Base-by-base conservation (phyloP, 2,113 vertebrate genomes). In the Triplophysa tibetana region DNA sequence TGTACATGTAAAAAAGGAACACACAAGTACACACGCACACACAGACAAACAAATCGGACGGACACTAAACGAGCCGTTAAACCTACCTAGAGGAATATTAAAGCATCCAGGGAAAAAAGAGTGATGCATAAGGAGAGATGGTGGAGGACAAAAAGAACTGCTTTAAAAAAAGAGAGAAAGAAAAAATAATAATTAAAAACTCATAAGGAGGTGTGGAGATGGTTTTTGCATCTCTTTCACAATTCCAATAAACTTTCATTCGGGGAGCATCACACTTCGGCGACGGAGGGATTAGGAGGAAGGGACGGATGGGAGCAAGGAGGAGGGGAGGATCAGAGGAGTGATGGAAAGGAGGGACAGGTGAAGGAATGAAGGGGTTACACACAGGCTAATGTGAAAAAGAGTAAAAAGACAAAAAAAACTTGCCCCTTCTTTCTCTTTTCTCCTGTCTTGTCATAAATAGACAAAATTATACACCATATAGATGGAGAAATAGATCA, bases 401-500 rank as follows among this genome's bases (percentile, higher is more conserved):
- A 66, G 76, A 78, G 58, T 33, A 82, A 85, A 82, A 38, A 38
- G 33, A 38, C 33, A 38, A 80, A 70, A 24, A 80, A 86, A 81
- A 77, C 85, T 87, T 88, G 81, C 85, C 81, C 86, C 80, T 84
- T 90, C 84, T 82, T 85, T 87, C 81, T 88, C 64, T 77, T 83
- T 65, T 74, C 84, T 76, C 74, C 83, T 85, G 81, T 85, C 85
- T 88, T 77, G 83, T 94, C 92, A 93, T 90, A 89, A 82, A 90
- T 88, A 92, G 82, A 90, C 73, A 76, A 92, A 93, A 93, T 94
- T 93, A 85, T 93, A 92, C 82, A 93, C 87, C 86, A 93, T 81
- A 85, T 93, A 93, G 83, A 94, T 93, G 88, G 91, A 92, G 87
- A 94, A 93, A 86, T 91, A 94, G 86, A 93, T 93, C 89, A 94